These are phyloP conservation scores for Apis dorsata DNA, from an alignment of 1,140 invertebrate species.

Conservation along the genomic window DNA sequence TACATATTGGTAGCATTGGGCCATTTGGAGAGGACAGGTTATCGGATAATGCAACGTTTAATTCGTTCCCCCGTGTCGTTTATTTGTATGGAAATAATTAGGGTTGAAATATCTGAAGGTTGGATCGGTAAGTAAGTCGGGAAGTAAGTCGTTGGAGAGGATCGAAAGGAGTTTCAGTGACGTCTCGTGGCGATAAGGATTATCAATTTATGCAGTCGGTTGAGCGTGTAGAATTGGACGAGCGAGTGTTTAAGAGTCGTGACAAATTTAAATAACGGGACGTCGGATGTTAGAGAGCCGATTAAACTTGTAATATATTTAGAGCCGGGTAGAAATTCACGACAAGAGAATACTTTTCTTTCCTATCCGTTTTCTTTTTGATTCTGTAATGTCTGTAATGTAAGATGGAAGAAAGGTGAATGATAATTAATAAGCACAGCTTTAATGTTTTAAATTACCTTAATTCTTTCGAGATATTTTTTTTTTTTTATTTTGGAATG, in stretches of 20 bases:
- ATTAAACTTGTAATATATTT: no score
- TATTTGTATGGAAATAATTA: conserved; percentile 29
- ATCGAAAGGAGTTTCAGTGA: neutral
- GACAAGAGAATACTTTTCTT: no score
- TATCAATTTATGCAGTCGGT: conserved; percentile 3
- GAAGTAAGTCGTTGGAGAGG: conserved; percentile 5
- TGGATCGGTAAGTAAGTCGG: neutral
- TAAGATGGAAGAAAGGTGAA: no score
- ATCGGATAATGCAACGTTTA: conserved; percentile 3
- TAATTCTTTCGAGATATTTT: no score
- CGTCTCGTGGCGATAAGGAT: conserved; percentile 14
- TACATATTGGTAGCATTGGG: neutral
- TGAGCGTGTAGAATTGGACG: neutral
- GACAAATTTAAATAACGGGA: neutral
- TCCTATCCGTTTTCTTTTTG: no score
- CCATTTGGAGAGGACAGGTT: neutral
- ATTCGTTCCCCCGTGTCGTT: neutral
- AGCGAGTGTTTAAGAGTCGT: neutral
- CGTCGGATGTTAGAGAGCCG: neutral
- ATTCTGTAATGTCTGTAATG: no score
- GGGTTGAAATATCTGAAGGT: neutral
- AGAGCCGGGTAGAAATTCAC: no score
- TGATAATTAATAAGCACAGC: no score
- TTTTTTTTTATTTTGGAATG: no score
- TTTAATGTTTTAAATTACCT: no score